These are phyloP conservation scores for Tipula lateralis DNA, from an alignment of 2,888 invertebrate species.

Conservation along the genomic window DNA sequence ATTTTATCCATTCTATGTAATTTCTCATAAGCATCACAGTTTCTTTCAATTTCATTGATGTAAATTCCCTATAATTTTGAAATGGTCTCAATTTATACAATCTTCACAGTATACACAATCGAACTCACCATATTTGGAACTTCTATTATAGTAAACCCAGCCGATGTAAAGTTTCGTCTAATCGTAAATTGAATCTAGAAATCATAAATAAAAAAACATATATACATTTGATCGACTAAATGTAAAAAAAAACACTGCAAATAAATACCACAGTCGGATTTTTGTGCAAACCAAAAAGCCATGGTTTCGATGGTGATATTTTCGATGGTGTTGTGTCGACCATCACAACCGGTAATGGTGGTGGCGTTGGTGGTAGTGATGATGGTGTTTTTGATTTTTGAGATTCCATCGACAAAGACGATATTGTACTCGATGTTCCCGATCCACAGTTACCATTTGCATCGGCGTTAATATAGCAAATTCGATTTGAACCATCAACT, in stretches of 20 bases:
- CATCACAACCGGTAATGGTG: not conserved
- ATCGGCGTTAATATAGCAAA: not conserved
- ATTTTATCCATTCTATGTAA: constrained; percentile 44
- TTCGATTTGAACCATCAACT: not conserved
- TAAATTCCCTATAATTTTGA: constrained; percentile 42
- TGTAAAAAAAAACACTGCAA: not conserved
- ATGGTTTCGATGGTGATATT: constrained; percentile 36
- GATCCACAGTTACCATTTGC: constrained; percentile 33
- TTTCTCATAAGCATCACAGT: constrained; percentile 42
- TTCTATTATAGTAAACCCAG: constrained; percentile 44
- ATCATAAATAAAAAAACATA: constrained; percentile 16
- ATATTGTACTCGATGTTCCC: not conserved
- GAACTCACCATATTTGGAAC: constrained; percentile 41
- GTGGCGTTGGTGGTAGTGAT: not conserved
- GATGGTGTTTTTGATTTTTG: not conserved
- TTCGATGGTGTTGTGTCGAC: not conserved
- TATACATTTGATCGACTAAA: not conserved
- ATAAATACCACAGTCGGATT: constrained; percentile 45
- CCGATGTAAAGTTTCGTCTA: constrained; percentile 40
- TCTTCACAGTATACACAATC: not conserved
- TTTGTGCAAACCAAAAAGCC: constrained; percentile 47
- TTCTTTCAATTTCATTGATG: constrained; percentile 42
- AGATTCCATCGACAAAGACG: not conserved
- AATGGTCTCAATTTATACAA: not conserved
- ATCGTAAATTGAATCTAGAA: constrained; percentile 44